phyloP scores from a whole-genome alignment of 2,797 vertebrate genomes.

The Stomatorhinus walkeri region DNA sequence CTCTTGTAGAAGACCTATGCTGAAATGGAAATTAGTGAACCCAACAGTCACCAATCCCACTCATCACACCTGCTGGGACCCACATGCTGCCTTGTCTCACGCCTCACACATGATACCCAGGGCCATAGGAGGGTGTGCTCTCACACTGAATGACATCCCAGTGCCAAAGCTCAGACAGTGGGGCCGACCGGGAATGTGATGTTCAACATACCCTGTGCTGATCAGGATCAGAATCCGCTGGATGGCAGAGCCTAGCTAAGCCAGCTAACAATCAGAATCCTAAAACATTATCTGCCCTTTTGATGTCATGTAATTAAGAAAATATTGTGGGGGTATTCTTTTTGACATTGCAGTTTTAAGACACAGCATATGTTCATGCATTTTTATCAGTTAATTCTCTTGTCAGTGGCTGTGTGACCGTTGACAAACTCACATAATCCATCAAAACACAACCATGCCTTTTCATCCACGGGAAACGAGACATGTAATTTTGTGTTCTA shows the following conservation, averaged over 20 bases:
- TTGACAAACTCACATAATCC: conserved; percentile 1
- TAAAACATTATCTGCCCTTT: background rate
- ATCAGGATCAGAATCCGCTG: background rate
- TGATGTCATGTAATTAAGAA: background rate
- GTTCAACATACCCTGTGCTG: too few species aligned
- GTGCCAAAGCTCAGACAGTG: background rate
- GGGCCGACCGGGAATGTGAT: background rate
- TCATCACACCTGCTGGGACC: background rate
- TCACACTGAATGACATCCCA: background rate
- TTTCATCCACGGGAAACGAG: background rate
- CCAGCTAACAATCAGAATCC: background rate
- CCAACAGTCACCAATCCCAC: background rate
- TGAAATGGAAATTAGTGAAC: background rate
- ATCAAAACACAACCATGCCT: background rate
- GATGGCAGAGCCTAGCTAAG: background rate
- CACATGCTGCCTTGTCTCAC: background rate
- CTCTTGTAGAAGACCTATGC: background rate
- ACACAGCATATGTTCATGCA: background rate
- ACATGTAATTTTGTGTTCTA: background rate
- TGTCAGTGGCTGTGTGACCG: background rate
- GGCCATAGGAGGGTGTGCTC: background rate
- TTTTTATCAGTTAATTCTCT: conserved; percentile 8
- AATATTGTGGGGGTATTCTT: background rate
- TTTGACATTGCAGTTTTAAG: background rate
- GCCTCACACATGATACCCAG: background rate